Conservation (phyloP, 2,888 invertebrate genomes). For the Epinotia demarniana region DNA sequence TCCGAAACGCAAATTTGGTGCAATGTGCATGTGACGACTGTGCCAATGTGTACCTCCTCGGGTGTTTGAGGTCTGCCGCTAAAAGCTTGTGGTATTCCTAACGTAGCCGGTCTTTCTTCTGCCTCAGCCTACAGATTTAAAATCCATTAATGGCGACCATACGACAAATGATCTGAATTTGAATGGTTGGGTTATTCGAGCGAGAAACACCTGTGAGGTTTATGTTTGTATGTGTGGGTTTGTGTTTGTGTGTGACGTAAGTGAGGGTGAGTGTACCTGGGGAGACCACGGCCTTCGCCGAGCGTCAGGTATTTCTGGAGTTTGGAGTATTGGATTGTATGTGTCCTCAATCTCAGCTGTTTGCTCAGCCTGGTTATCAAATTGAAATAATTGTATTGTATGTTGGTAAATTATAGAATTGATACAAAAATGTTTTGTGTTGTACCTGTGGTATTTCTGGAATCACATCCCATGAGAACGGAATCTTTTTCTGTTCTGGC, state of each 20-base stretch:
- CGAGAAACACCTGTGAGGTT: conserved; percentile 39
- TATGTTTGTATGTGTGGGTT: conserved; percentile 32
- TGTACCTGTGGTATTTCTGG: conserved; percentile 81
- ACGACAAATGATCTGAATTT: conserved; percentile 53
- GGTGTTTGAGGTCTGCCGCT: conserved; percentile 64
- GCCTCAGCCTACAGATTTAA: conserved; percentile 78
- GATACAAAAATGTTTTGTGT: conserved; percentile 30
- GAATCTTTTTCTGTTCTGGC: conserved; percentile 63
- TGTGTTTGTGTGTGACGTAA: conserved; percentile 35
- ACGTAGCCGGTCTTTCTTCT: conserved; percentile 68
- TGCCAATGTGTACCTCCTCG: conserved; percentile 76
- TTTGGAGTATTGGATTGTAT: conserved; percentile 75
- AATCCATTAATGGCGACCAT: conserved; percentile 74
- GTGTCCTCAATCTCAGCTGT: conserved; percentile 75
- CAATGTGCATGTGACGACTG: conserved; percentile 48
- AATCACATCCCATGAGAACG: conserved; percentile 78
- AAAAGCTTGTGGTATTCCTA: conserved; percentile 74
- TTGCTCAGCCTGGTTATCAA: conserved; percentile 74
- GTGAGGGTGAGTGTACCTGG: conserved; percentile 63
- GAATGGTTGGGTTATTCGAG: conserved; percentile 27
- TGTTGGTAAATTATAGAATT: conserved; percentile 33
- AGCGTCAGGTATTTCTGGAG: conserved; percentile 64
- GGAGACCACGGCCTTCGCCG: conserved; percentile 76
- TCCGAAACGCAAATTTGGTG: conserved; percentile 44
- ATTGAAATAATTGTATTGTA: conserved; percentile 43